A percentile compares a stretch with the other conserved stretches of the same genome.
These are phyloP conservation scores for Parauchenoglanis ngamensis DNA, from an alignment of 2,797 vertebrate genomes.

Conservation along the genomic window DNA sequence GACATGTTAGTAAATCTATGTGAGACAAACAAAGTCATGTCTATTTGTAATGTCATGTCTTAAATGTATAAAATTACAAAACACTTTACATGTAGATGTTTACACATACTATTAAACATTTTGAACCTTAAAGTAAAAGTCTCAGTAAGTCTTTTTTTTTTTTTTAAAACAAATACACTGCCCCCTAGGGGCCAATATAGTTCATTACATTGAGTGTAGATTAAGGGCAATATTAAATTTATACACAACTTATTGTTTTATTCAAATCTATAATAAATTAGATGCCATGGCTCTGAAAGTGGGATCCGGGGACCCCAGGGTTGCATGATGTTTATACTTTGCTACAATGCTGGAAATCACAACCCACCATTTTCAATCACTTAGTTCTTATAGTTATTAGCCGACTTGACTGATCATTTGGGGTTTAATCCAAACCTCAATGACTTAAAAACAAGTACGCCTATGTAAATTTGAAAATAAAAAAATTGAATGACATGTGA, in stretches of 20 bases:
- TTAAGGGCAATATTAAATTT: neutral
- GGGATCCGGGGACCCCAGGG: neutral
- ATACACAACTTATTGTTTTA: neutral
- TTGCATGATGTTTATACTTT: neutral
- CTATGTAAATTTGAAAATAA: neutral
- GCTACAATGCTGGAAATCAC: neutral
- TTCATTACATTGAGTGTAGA: neutral
- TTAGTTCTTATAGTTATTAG: neutral
- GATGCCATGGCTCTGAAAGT: neutral
- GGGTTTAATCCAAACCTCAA: neutral
- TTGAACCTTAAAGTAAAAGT: neutral
- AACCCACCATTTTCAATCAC: neutral
- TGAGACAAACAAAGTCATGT: neutral
- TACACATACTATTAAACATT: neutral
- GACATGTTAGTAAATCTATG: neutral
- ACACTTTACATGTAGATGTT: neutral
- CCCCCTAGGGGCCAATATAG: slow-evolving; percentile 31
- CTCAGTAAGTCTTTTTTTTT: neutral
- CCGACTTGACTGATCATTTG: neutral
- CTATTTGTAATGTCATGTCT: neutral
- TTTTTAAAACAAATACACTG: neutral
- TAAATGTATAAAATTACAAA: neutral
- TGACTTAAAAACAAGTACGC: neutral
- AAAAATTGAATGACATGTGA: neutral
- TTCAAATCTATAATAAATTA: neutral